Conservation (phyloP, 2,888 invertebrate genomes). For the Emesis russula region DNA sequence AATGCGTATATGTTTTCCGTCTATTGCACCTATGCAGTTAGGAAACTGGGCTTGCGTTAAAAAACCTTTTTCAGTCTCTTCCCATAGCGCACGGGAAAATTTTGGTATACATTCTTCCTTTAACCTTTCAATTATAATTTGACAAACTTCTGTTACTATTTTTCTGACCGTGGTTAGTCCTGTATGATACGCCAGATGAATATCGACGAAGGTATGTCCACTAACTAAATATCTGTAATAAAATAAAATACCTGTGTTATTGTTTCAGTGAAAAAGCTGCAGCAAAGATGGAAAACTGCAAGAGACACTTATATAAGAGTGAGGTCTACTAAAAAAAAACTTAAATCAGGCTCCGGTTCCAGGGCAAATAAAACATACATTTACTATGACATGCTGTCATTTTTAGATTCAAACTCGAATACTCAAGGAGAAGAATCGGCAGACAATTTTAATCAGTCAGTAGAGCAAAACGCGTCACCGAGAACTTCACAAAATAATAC, state of each 20-base stretch:
- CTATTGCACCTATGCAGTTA: no score
- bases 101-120: constrained; percentile 84
- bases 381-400: constrained; percentile 78
- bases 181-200: constrained; percentile 69
- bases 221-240: background rate
- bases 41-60: constrained; percentile 80
- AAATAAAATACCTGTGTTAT: constrained; percentile 25
- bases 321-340: constrained; percentile 75
- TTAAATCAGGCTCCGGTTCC: constrained; percentile 79
- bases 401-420: constrained; percentile 77
- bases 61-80: constrained; percentile 79
- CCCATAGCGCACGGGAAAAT: constrained; percentile 84
- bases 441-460: background rate
- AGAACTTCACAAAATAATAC: constrained; percentile 62
- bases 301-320: constrained; percentile 42
- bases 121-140: constrained; percentile 86
- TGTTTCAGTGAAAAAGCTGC: constrained; percentile 66
- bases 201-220: no score
- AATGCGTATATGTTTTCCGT: no score
- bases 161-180: constrained; percentile 85
- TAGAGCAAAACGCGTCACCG: constrained; percentile 55
- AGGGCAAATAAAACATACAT: constrained; percentile 74
- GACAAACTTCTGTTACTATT: constrained; percentile 85
- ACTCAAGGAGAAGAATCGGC: constrained; percentile 77
- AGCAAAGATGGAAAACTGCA: constrained; percentile 81